phyloP scores from a whole-genome alignment of 2,888 invertebrate genomes.

The Rhagium mordax region DNA sequence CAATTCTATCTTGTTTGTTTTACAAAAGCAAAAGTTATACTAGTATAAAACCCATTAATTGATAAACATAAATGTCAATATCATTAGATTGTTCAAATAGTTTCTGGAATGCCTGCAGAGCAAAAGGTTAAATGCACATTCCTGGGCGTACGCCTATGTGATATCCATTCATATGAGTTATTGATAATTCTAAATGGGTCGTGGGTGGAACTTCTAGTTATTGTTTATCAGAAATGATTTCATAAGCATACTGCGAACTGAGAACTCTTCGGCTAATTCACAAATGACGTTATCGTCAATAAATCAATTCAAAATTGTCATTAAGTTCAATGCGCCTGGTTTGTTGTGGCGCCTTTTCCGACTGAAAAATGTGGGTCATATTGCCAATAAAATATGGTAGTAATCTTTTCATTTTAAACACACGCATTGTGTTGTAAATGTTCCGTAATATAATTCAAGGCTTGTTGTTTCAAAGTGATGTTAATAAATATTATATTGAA shows the following conservation, averaged over 20 bases:
- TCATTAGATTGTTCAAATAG: constrained; percentile 44
- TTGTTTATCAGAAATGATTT: constrained; percentile 34
- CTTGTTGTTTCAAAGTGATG: constrained; percentile 4
- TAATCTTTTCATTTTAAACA: constrained; percentile 25
- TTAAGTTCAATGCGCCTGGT: constrained; percentile 25
- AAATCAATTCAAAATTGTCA: constrained; percentile 23
- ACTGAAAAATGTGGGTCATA: constrained; percentile 21
- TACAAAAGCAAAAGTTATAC: neutral
- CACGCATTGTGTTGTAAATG: constrained; percentile 22
- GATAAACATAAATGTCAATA: constrained; percentile 38
- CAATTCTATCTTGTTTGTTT: neutral
- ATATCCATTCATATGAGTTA: constrained; percentile 24
- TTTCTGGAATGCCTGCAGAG: constrained; percentile 37
- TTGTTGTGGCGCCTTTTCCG: constrained; percentile 23
- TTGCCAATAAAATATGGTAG: constrained; percentile 22
- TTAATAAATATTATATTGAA: constrained; percentile 11
- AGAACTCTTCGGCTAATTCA: constrained; percentile 12
- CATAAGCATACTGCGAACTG: constrained; percentile 17
- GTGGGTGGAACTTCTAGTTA: constrained; percentile 32
- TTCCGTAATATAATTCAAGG: constrained; percentile 24
- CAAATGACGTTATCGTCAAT: constrained; percentile 26
- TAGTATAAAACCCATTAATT: constrained; percentile 28
- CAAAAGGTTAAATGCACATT: constrained; percentile 45
- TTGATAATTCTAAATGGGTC: constrained; percentile 28
- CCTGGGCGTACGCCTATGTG: constrained; percentile 34